Evolutionary conservation across 2,797 vertebrate genomes (phyloP).

Genomic region (Sandelia bainsii): DNA sequence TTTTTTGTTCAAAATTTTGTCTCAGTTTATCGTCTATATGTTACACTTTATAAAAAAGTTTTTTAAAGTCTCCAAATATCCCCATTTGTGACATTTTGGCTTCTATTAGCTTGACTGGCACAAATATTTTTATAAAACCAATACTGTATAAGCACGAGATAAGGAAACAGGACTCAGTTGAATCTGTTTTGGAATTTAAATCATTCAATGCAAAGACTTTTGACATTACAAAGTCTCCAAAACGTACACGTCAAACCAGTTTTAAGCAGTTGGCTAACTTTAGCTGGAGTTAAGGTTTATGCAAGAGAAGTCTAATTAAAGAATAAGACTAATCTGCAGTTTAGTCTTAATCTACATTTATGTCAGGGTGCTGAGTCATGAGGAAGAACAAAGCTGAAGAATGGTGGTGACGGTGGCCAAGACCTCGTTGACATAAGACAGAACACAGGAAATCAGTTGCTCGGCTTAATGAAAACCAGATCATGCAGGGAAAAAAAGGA

Average conservation of each 20-base stretch:
- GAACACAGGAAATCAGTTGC: conserved; percentile 54
- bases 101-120: neutral
- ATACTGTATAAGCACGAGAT: neutral
- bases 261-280: neutral
- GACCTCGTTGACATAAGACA: conserved; percentile 41
- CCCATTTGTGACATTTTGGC: too few relatives aligned
- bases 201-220: neutral
- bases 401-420: conserved; percentile 35
- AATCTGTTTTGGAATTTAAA: neutral
- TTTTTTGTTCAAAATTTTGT: neutral
- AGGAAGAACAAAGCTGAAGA: conserved; percentile 23
- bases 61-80: too few relatives aligned
- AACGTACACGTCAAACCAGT: neutral
- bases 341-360: neutral
- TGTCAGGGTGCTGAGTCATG: conserved; percentile 36
- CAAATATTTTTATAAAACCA: neutral
- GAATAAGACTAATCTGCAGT: neutral
- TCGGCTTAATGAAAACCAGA: conserved; percentile 71
- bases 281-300: neutral
- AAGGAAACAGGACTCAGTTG: neutral
- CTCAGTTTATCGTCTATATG: neutral
- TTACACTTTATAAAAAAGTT: too few relatives aligned
- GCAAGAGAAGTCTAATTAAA: neutral
- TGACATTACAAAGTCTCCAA: neutral
- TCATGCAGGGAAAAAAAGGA: conserved; percentile 17